A percentile compares a stretch with the other conserved stretches of the same genome.
These are phyloP conservation scores for Ciconia boyciana DNA, from an alignment of 2,113 vertebrate species.

Conservation along the genomic window DNA sequence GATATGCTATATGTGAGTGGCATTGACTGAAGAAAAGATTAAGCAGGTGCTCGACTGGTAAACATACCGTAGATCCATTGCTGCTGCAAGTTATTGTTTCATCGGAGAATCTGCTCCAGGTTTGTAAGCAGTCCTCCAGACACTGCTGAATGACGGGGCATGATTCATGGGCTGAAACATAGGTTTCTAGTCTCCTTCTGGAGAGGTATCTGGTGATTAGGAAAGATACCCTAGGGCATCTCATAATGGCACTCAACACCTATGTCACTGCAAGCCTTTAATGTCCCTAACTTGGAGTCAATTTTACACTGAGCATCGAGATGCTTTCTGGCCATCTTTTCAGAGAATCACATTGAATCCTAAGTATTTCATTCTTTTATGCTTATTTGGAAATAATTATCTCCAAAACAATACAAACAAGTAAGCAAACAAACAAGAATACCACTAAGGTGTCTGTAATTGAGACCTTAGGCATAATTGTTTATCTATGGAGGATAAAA, in stretches of 20 bases:
- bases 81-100: background rate
- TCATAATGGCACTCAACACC: background rate
- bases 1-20: background rate
- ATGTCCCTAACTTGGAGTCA: background rate
- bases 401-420: background rate
- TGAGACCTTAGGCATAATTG: constrained; percentile 20
- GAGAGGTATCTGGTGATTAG: background rate
- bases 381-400: constrained; percentile 14
- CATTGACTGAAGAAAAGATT: background rate
- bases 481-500: constrained; percentile 11
- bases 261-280: background rate
- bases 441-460: background rate
- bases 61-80: rapidly evolving
- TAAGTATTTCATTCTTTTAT: background rate
- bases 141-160: rapidly evolving
- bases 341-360: background rate
- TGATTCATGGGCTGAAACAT: background rate
- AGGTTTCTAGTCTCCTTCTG: background rate
- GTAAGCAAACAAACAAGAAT: background rate
- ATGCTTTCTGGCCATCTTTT: background rate
- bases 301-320: background rate
- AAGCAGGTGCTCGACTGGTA: background rate
- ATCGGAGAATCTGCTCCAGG: background rate
- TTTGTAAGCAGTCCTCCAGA: background rate
- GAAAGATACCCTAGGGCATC: background rate